These are phyloP conservation scores for Nyleta sp. DNA, from an alignment of 2,888 invertebrate species.

Conservation along the genomic window DNA sequence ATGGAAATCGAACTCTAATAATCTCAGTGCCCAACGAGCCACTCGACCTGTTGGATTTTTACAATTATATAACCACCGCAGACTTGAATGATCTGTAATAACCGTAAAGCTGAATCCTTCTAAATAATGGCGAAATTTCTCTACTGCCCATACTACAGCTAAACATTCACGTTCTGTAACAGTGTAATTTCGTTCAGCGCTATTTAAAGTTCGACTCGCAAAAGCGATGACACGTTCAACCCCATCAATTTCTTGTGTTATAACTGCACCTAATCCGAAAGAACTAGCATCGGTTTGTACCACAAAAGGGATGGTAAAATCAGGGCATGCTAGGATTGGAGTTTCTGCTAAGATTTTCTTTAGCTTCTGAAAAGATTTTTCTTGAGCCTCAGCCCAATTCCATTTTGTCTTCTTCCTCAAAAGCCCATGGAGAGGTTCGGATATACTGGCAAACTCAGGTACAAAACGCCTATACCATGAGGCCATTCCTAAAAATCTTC, in stretches of 20 bases:
- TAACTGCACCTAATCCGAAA: not conserved
- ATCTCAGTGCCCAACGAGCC: not conserved
- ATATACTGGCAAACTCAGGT: not conserved
- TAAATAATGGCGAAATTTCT: slow-evolving; percentile 48
- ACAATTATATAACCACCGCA: slow-evolving; percentile 43
- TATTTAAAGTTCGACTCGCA: slow-evolving; percentile 1
- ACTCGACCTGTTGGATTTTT: slow-evolving; percentile 1
- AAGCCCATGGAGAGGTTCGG: not conserved
- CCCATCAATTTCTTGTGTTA: not conserved
- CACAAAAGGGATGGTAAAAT: not conserved
- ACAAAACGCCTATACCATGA: not conserved
- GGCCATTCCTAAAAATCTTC: slow-evolving; percentile 69
- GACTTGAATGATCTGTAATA: slow-evolving; percentile 64
- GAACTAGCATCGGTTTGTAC: not conserved
- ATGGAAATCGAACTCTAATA: not conserved
- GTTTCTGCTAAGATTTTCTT: not conserved
- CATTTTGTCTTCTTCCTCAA: not conserved
- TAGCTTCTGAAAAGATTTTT: not conserved
- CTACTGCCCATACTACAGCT: slow-evolving; percentile 3
- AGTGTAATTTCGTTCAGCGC: slow-evolving; percentile 2
- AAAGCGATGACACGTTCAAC: slow-evolving; percentile 8
- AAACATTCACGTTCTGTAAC: slow-evolving; percentile 55
- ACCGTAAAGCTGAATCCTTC: slow-evolving; percentile 63
- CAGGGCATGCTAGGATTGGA: not conserved
- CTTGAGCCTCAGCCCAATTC: not conserved